Evolutionary conservation across 2,888 invertebrate species (phyloP), one percentile per base, ranked within the genome.

Genomic region (Stenchaetothrips biformis): DNA sequence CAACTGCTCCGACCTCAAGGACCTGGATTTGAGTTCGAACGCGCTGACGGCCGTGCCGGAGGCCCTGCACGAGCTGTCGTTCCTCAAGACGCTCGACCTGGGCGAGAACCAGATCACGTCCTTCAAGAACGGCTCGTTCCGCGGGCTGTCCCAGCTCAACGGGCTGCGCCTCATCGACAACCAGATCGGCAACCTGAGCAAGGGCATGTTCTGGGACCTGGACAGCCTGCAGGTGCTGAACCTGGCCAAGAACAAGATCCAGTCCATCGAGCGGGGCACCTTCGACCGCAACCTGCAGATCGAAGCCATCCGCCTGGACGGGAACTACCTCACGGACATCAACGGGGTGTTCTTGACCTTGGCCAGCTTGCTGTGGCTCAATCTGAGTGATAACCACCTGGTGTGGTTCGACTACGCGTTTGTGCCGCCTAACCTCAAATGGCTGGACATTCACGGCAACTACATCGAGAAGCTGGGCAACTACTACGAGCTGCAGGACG

Each of bases 381-480:
- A 96, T 88, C 89, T 96, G 80, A 95, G 95, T 74, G 95, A 95
- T 88, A 96, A 96, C 89, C 95, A 95, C 88, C 89, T 97, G 85
- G 93, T 94, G 84, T 95, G 95, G 95, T 96, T 97, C 87, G 96
- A 96, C 87, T 96, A 95, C 86, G 95, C 96, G 80, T 95, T 96
- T 87, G 93, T 96, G 85, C 96, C 96, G 48, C 93, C 92, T 83
- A 95, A 94, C 87, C 88, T 97, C 81, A 94, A 95, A 88, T 95
- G 95, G 95, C 89, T 97, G 86, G 96, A 96, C 86, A 92, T 96
- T 85, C 96, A 96, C 86, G 93, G 95, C 80, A 96, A 96, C 87
- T 95, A 93, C 85, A 95, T 97, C 85, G 94, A 94, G 87, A 92
- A 93, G 81, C 89, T 96, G 83, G 95, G 93, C 80, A 96, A 97